Evolutionary conservation across 2,113 vertebrate species (phyloP), one percentile per base, ranked within the genome.

Genomic region (Cavia aperea): DNA sequence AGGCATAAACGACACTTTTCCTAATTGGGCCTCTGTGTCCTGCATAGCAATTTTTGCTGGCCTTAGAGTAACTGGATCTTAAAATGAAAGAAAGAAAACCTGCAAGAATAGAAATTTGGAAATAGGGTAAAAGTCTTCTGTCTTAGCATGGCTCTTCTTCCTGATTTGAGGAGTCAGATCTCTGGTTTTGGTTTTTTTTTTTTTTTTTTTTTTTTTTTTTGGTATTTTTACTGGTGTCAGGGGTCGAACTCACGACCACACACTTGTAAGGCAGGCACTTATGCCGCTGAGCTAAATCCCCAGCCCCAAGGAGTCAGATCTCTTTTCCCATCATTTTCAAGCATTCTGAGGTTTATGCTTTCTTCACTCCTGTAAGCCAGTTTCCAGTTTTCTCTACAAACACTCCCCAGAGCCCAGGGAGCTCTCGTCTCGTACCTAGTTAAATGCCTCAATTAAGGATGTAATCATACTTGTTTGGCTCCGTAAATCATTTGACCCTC

Each of bases 401-500:
- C 96, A 81, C 78, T 93, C 60, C 91, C 66, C 3, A 62, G 86
- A 78, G 68, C 70, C 73, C 39, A 79, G 90, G 63, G 86, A 92
- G 79, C 60, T 86, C 65, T 89, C 8, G 19, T 92, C 81, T 91
- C 92, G 49, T 93, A 94, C 68, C 43, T 87, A 88, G 88, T 94
- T 77, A 96, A 97, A 95, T 1, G 4, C 68, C 93, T 95, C 31
- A 46, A 29, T 93, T 95, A 78, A 92, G 68, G 72, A 72, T 89
- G 73, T 85, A 94, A 49, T 54, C 39, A 24, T 58, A 82, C 46
- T 91, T 95, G 86, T 84, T 94, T 91, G 95, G 73, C 39, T 63
- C 85, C 95, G 65, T 92, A 88, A 92, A 95, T 94, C 14, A 3
- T 82, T 68, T 96, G 95, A 93, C 94, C 89, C 90, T 94, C 68